Evolutionary conservation across 2,888 invertebrate species (phyloP).

Genomic region (Andrena trimmerana): DNA sequence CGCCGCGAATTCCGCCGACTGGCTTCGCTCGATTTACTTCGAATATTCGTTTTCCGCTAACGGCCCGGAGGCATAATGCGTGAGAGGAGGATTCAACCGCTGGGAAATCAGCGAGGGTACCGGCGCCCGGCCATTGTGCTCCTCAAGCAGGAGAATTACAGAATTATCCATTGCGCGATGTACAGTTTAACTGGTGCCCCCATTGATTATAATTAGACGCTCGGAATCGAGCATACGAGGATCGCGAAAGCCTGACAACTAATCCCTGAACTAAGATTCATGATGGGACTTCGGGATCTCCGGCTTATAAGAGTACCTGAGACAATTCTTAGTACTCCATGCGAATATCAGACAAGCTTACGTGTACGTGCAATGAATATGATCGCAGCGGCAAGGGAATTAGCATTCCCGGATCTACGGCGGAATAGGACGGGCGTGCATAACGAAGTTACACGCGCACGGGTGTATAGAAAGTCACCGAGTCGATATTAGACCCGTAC

Average conservation of each 20-base stretch:
- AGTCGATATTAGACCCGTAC: conserved; percentile 40
- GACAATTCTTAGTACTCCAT: background rate
- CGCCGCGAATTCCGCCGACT: conserved; percentile 30
- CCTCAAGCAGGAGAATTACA: conserved; percentile 16
- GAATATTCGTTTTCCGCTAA: conserved; percentile 49
- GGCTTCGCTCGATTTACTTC: conserved; percentile 50
- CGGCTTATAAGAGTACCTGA: background rate
- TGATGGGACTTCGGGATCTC: background rate
- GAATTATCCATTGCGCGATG: conserved; percentile 1
- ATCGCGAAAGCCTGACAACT: background rate
- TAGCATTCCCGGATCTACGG: conserved; percentile 14
- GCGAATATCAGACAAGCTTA: too few relatives aligned
- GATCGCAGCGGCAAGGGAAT: background rate
- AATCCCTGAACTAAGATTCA: too few relatives aligned
- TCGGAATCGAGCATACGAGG: conserved; percentile 5
- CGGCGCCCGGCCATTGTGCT: background rate
- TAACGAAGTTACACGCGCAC: conserved; percentile 37
- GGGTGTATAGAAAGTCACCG: conserved; percentile 4
- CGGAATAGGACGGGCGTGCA: background rate
- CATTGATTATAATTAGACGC: conserved; percentile 20
- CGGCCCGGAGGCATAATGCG: conserved; percentile 31
- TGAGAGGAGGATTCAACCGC: conserved; percentile 43
- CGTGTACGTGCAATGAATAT: background rate
- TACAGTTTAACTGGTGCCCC: background rate
- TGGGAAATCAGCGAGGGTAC: conserved; percentile 46